phyloP scores from a whole-genome alignment of 2,113 vertebrate genomes.

The Dissostichus mawsoni region DNA sequence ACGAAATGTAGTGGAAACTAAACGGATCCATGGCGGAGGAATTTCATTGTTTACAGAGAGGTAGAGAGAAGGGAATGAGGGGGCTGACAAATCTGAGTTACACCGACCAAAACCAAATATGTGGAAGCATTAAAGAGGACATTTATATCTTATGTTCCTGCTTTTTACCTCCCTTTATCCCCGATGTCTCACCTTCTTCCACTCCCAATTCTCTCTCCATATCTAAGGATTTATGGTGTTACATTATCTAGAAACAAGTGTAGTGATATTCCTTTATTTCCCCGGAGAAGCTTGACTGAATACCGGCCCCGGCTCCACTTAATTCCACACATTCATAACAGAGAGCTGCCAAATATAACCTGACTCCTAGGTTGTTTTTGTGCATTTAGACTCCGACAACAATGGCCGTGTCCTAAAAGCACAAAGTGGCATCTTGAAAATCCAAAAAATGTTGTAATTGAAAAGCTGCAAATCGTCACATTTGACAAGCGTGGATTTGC shows the following conservation, averaged over 20 bases:
- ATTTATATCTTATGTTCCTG: too few species aligned
- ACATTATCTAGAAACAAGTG: slow-evolving; percentile 1
- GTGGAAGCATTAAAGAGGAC: background rate
- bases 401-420: too few species aligned
- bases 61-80: slow-evolving; percentile 28
- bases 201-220: background rate
- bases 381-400: too few species aligned
- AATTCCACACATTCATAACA: slow-evolving; percentile 19
- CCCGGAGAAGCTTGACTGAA: slow-evolving; percentile 11
- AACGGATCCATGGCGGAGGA: slow-evolving; percentile 39
- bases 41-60: slow-evolving; percentile 45
- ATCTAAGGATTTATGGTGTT: slow-evolving; percentile 27
- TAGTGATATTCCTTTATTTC: slow-evolving; percentile 28
- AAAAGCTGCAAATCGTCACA: too few species aligned
- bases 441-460: too few species aligned
- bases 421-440: too few species aligned
- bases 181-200: background rate
- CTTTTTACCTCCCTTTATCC: background rate
- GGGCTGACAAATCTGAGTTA: slow-evolving; percentile 7
- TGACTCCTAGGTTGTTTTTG: too few species aligned
- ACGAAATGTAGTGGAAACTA: slow-evolving; percentile 38
- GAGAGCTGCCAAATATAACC: background rate
- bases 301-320: background rate
- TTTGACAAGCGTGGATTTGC: too few species aligned
- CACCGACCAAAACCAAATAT: slow-evolving; percentile 3